Percentiles rank a stretch among this genome's conserved stretches.
Evolutionary conservation across 2,888 invertebrate genomes (phyloP).

Genomic region (Thymelicus acteon): DNA sequence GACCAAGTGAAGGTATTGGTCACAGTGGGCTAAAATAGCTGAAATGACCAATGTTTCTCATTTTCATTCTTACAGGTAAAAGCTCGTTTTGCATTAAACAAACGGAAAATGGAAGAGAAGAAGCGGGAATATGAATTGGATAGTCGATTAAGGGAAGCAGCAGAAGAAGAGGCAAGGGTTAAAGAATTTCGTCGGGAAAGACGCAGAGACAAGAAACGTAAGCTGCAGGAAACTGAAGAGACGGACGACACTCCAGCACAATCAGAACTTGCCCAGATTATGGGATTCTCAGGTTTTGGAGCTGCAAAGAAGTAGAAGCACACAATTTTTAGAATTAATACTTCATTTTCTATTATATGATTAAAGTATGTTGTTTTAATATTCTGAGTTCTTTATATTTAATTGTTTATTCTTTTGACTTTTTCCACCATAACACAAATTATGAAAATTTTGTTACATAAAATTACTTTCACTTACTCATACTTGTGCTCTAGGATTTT

Average conservation of each 20-base stretch:
- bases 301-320: conserved; percentile 89
- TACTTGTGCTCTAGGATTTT: too few species aligned
- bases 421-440: too few species aligned
- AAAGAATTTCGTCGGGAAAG: conserved; percentile 95
- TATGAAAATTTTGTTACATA: too few species aligned
- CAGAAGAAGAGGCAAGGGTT: conserved; percentile 97
- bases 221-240: conserved; percentile 87
- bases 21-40: too few species aligned
- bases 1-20: too few species aligned
- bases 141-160: conserved; percentile 94
- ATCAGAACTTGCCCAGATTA: conserved; percentile 93
- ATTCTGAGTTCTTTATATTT: background rate
- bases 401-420: background rate
- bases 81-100: conserved; percentile 95
- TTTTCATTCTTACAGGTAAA: conserved; percentile 83
- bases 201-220: conserved; percentile 94
- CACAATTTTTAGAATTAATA: background rate
- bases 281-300: conserved; percentile 98
- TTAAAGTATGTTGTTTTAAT: conserved; percentile 5
- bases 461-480: too few species aligned
- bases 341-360: background rate
- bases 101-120: conserved; percentile 97
- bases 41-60: background rate
- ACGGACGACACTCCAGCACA: conserved; percentile 80
- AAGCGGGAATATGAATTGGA: conserved; percentile 98